Percentiles rank a stretch among this genome's conserved stretches.
Evolutionary conservation across 2,888 invertebrate species (phyloP).

Genomic region (Cheilosia vulpina): DNA sequence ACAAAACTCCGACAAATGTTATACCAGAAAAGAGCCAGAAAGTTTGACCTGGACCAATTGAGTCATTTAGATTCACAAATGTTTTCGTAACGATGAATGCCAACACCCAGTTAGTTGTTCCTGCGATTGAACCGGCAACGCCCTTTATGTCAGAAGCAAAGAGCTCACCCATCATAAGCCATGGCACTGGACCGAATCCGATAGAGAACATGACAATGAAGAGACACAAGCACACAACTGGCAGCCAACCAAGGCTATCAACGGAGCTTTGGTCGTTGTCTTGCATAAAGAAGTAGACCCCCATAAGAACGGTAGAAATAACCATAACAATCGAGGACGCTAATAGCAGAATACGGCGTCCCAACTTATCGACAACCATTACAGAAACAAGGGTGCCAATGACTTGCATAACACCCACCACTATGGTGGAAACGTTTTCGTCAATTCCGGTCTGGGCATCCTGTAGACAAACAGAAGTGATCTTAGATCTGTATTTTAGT

Average conservation of each 20-base stretch:
- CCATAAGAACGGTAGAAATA: slow-evolving; percentile 88
- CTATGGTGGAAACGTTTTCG: slow-evolving; percentile 88
- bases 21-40: slow-evolving; percentile 91
- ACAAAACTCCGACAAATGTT: slow-evolving; percentile 87
- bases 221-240: slow-evolving; percentile 88
- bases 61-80: slow-evolving; percentile 85
- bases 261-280: slow-evolving; percentile 82
- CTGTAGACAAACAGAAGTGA: slow-evolving; percentile 71
- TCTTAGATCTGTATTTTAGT: neutral
- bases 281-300: slow-evolving; percentile 87
- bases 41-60: slow-evolving; percentile 87
- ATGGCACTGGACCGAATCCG: slow-evolving; percentile 94
- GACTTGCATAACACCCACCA: slow-evolving; percentile 93
- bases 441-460: slow-evolving; percentile 84
- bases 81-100: slow-evolving; percentile 92
- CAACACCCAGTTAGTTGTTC: slow-evolving; percentile 92
- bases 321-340: slow-evolving; percentile 89
- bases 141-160: slow-evolving; percentile 92
- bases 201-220: slow-evolving; percentile 92
- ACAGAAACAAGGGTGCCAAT: slow-evolving; percentile 88
- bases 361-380: slow-evolving; percentile 91
- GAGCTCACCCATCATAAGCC: slow-evolving; percentile 90
- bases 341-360: slow-evolving; percentile 90
- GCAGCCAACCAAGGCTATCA: slow-evolving; percentile 88
- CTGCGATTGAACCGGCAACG: slow-evolving; percentile 90